Conservation (phyloP, 2,888 invertebrate species). For the Lasioglossum figueresi region DNA sequence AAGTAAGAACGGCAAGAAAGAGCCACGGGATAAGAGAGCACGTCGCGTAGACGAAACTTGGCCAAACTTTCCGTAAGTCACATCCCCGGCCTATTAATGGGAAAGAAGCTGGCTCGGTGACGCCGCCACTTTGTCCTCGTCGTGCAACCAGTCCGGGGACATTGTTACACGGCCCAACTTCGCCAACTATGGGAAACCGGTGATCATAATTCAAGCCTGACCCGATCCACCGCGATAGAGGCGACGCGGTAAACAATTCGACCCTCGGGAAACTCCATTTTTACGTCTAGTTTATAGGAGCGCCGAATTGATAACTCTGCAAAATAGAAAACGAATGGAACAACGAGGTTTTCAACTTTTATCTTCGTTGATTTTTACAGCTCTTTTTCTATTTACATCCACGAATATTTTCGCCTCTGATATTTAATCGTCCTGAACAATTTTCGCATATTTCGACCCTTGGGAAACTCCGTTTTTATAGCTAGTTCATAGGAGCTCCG, state of each 20-base stretch:
- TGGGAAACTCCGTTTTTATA: too few relatives aligned
- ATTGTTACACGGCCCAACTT: slow-evolving; percentile 21
- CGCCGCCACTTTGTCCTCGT: slow-evolving; percentile 36
- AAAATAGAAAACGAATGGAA: neutral
- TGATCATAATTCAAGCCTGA: neutral
- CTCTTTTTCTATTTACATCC: neutral
- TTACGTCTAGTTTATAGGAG: neutral
- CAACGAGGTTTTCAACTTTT: too few relatives aligned
- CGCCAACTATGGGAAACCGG: neutral
- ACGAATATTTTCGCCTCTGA: too few relatives aligned
- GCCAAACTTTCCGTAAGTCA: slow-evolving; percentile 61
- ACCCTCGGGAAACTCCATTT: neutral
- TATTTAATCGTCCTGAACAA: too few relatives aligned
- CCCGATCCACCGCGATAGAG: neutral
- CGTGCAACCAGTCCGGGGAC: slow-evolving; percentile 10
- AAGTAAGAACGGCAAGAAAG: slow-evolving; percentile 18
- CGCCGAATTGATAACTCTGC: neutral
- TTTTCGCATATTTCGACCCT: too few relatives aligned
- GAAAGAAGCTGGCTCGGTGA: slow-evolving; percentile 28
- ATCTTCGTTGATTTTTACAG: neutral
- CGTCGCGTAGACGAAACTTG: slow-evolving; percentile 56
- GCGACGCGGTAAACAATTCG: neutral
- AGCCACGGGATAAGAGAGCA: slow-evolving; percentile 31
- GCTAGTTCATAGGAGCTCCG: too few relatives aligned
- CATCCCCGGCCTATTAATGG: slow-evolving; percentile 60